A percentile compares a stretch with the other conserved stretches of the same genome.
phyloP scores from a whole-genome alignment of 1,140 invertebrate species.

The Euwallacea fornicatus region DNA sequence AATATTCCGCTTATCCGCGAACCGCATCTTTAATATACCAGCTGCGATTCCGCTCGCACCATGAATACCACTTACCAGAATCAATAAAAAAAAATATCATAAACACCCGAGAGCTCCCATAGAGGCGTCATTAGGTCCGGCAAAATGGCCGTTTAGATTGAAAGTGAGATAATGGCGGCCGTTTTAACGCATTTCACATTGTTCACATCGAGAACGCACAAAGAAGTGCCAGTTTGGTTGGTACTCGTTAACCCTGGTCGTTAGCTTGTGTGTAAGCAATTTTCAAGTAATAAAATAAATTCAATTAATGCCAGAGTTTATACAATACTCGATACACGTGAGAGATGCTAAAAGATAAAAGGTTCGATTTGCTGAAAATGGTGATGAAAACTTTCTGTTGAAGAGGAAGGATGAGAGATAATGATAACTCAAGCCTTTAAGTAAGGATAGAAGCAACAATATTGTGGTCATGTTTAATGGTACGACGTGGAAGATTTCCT shows the following conservation, averaged over 20 bases:
- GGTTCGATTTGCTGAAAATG: too few relatives aligned
- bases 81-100: slow-evolving; percentile 19
- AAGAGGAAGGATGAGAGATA: too few relatives aligned
- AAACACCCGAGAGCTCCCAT: slow-evolving; percentile 16
- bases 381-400: too few relatives aligned
- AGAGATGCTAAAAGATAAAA: too few relatives aligned
- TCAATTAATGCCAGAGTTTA: slow-evolving; percentile 4
- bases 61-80: slow-evolving; percentile 16
- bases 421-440: too few relatives aligned
- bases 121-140: slow-evolving; percentile 15
- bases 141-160: slow-evolving; percentile 11
- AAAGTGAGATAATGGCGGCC: slow-evolving; percentile 4
- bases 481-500: too few relatives aligned
- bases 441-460: too few relatives aligned
- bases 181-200: slow-evolving; percentile 17
- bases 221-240: slow-evolving; percentile 10
- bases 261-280: slow-evolving; percentile 7
- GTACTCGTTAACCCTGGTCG: slow-evolving; percentile 6
- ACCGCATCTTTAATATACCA: slow-evolving; percentile 7
- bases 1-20: background rate
- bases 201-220: slow-evolving; percentile 15
- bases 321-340: too few relatives aligned
- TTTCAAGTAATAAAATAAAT: slow-evolving; percentile 14
- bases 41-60: slow-evolving; percentile 6
- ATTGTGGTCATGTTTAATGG: too few relatives aligned